phyloP scores from a whole-genome alignment of 2,113 vertebrate genomes.

The Brachirus orientalis region DNA sequence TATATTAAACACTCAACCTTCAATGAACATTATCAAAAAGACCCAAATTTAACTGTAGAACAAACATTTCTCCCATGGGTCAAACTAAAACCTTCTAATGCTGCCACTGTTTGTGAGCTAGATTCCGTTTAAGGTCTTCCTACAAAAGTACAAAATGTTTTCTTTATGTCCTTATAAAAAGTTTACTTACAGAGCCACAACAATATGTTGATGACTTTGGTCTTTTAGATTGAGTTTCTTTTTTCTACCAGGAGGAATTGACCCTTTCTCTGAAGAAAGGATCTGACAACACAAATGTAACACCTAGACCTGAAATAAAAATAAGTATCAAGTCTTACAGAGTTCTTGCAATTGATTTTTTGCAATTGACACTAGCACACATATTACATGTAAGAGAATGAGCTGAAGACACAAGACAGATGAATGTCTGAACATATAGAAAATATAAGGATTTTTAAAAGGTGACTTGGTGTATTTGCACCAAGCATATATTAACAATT shows the following conservation, averaged over 20 bases:
- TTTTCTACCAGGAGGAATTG: background rate
- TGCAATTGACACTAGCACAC: too few species aligned
- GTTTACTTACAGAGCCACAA: background rate
- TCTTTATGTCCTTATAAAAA: slow-evolving; percentile 20
- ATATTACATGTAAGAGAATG: background rate
- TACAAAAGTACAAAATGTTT: slow-evolving; percentile 38
- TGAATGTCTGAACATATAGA: background rate
- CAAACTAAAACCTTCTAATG: slow-evolving; percentile 21
- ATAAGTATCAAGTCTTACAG: background rate
- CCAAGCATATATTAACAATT: slow-evolving; percentile 2
- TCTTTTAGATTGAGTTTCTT: too few species aligned
- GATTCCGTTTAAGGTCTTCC: slow-evolving; percentile 25
- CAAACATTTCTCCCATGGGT: slow-evolving; percentile 24
- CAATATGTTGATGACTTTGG: too few species aligned
- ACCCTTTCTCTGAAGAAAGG: background rate
- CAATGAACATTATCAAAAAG: background rate
- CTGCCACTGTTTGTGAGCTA: slow-evolving; percentile 19
- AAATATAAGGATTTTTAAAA: background rate
- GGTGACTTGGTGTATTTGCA: background rate
- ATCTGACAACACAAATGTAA: background rate
- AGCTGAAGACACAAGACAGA: background rate
- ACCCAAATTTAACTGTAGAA: slow-evolving; percentile 14
- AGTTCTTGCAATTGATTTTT: background rate
- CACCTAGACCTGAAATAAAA: background rate
- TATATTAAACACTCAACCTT: too few species aligned